Percentiles rank a stretch among this genome's conserved stretches.
phyloP scores from a whole-genome alignment of 2,888 invertebrate species.

The Mimas tiliae region DNA sequence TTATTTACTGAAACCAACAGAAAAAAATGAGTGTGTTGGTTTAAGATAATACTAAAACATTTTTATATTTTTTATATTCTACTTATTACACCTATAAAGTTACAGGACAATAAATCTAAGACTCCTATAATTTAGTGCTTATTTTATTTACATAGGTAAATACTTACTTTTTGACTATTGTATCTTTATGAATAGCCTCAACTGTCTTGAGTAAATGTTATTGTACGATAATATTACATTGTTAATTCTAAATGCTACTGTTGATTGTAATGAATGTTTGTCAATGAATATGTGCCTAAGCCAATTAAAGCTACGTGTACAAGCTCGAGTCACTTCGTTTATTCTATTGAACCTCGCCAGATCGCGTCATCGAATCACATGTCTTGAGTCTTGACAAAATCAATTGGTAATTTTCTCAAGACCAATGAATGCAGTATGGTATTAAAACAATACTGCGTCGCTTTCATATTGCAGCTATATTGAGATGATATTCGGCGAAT shows the following conservation, averaged over 20 bases:
- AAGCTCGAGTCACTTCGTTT: conserved; percentile 13
- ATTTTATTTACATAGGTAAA: too few species aligned
- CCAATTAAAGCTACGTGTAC: conserved; percentile 19
- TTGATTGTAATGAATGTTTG: conserved; percentile 18
- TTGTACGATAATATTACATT: neutral
- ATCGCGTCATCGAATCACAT: conserved; percentile 6
- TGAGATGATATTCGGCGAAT: too few species aligned
- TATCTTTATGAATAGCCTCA: neutral
- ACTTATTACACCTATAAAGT: too few species aligned
- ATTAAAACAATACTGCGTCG: too few species aligned
- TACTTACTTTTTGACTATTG: too few species aligned
- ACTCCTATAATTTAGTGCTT: too few species aligned
- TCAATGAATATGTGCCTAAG: conserved; percentile 16
- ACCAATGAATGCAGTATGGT: neutral
- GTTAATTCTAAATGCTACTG: conserved; percentile 1
- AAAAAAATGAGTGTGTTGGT: too few species aligned
- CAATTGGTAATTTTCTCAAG: conserved; percentile 7
- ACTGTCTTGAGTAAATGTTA: neutral
- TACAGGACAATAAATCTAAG: too few species aligned
- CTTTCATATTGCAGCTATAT: too few species aligned
- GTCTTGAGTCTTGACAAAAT: neutral
- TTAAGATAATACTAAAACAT: too few species aligned
- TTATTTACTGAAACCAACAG: too few species aligned
- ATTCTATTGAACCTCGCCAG: neutral
- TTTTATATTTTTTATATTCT: too few species aligned